Percentiles rank a stretch among this genome's conserved stretches.
Evolutionary conservation across 1,140 invertebrate genomes (phyloP).

Genomic region (Cylas formicarius): DNA sequence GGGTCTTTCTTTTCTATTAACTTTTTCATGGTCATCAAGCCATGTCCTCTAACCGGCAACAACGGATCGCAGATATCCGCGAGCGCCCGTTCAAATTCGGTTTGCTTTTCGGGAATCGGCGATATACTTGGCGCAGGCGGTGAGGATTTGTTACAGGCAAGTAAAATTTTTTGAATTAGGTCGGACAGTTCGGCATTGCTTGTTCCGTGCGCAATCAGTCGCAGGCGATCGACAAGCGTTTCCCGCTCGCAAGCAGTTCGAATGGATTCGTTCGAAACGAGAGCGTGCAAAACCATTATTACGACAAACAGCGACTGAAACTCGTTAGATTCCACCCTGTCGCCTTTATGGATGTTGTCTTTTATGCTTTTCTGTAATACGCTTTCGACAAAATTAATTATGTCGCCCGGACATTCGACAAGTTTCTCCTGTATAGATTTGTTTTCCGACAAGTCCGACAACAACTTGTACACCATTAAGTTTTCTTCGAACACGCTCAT

Average conservation of each 20-base stretch:
- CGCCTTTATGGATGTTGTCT: constrained; percentile 33
- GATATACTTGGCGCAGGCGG: too few relatives aligned
- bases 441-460: constrained; percentile 37
- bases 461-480: constrained; percentile 25
- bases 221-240: constrained; percentile 23
- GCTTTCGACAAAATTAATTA: constrained; percentile 32
- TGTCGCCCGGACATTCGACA: constrained; percentile 34
- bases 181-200: constrained; percentile 22
- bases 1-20: constrained; percentile 60
- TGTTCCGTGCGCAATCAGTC: constrained; percentile 26
- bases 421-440: constrained; percentile 41
- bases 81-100: constrained; percentile 55
- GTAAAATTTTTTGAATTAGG: constrained; percentile 16
- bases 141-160: too few relatives aligned
- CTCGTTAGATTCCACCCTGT: constrained; percentile 24
- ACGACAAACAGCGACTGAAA: constrained; percentile 42
- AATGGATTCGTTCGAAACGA: constrained; percentile 34
- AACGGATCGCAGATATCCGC: constrained; percentile 63
- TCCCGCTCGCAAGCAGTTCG: constrained; percentile 21
- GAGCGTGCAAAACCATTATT: constrained; percentile 45
- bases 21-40: constrained; percentile 62
- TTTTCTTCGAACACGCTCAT: constrained; percentile 25
- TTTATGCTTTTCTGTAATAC: constrained; percentile 27
- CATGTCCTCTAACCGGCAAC: constrained; percentile 74
- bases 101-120: constrained; percentile 38